phyloP scores from a whole-genome alignment of 1,140 invertebrate genomes.

The Hermetia illucens region DNA sequence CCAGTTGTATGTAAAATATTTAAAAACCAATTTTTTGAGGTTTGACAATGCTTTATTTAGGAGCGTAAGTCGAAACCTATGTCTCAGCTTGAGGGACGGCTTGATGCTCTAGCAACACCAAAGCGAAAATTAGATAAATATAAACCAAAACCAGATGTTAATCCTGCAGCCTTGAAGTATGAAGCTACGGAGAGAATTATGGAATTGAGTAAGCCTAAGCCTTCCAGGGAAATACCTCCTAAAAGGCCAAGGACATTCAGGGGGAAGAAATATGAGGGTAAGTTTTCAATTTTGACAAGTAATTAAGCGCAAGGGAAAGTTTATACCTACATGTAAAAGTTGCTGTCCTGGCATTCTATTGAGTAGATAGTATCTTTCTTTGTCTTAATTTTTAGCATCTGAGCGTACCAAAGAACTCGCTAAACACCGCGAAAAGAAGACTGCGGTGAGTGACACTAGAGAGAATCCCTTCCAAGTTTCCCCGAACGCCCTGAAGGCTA shows the following conservation, averaged over 20 bases:
- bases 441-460: constrained; percentile 12
- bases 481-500: constrained; percentile 21
- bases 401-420: constrained; percentile 15
- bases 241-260: too few relatives aligned
- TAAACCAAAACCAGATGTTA: constrained; percentile 5
- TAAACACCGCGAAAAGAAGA: constrained; percentile 14
- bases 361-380: constrained; percentile 2
- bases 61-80: not conserved
- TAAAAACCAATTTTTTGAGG: not conserved
- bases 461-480: constrained; percentile 22
- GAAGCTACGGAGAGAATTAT: constrained; percentile 11
- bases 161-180: constrained; percentile 14
- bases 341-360: not conserved
- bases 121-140: not conserved
- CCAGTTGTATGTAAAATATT: not conserved
- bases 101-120: not conserved
- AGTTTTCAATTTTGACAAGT: constrained; percentile 11
- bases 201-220: constrained; percentile 10
- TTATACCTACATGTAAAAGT: constrained; percentile 5
- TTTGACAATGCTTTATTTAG: not conserved
- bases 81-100: not conserved
- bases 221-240: constrained; percentile 6
- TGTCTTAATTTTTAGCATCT: constrained; percentile 12
- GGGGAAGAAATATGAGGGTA: constrained; percentile 7
- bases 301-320: constrained; percentile 16